Base-by-base conservation (phyloP, 2,888 invertebrate species). In the Pandemis cinnamomeana region DNA sequence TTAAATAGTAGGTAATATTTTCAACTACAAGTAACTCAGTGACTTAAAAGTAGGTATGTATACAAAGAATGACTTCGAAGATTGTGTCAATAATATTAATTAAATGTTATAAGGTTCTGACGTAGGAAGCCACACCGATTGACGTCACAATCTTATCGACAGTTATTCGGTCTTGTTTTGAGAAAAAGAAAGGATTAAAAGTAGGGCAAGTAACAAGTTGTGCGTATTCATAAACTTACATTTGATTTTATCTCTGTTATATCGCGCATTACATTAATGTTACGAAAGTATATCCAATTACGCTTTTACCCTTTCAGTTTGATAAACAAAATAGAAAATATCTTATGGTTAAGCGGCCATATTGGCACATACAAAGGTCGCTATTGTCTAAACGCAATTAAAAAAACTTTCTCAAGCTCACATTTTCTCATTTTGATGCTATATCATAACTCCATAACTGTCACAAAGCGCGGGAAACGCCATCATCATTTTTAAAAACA, bases 151-250 rank as follows among this genome's bases (percentile, higher is more conserved):
- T 42, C 48, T 44, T 51, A 66, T 66, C 69, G 69, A 70, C 73
- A 70, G 73, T 73, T 73, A 73, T 69, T 73, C 51, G 73, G 46
- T 66, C 73, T 73, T 66, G 69, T 66, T 73, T 73, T 73, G 51
- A 51, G 63, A 60, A 73, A 73, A 73, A 70, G 73, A 73, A 73
- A 73, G 73, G 69, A 66, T 66, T 55, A 1, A n/a, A 64, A 73
- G 64, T 73, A 61, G 73, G 73, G 10, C 73, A 73, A 70, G 69
- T 13, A 58, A 48, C 48, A 64, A 73, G 27, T 66, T n/a, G n/a
- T 61, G 41, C 20, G n/a, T 42, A 61, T 61, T n/a, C 58, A 58
- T 58, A 11, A 58, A 58, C 11, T 3, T 7, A 58, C 27, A 58
- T 58, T 27, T 27, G 58, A 58, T 58, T 27, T 58, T 58, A 55